phyloP scores from a whole-genome alignment of 2,113 vertebrate species.

The Saimiri boliviensis region DNA sequence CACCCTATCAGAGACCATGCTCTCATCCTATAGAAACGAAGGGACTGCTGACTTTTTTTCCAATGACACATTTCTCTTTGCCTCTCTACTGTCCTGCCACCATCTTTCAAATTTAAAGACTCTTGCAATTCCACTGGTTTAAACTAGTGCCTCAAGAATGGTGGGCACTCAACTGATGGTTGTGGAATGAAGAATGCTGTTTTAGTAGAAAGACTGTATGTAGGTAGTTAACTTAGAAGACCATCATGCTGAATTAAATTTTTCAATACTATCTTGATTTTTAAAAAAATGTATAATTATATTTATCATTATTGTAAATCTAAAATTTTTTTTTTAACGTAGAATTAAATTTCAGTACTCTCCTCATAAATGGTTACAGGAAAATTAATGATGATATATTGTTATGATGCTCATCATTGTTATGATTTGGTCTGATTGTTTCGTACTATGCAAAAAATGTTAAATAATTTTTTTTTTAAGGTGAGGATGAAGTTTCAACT shows the following conservation, averaged over 20 bases:
- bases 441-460: not conserved
- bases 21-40: rapidly evolving
- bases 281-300: not conserved
- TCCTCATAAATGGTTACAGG: not conserved
- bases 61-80: not conserved
- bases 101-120: not conserved
- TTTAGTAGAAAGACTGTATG: not conserved
- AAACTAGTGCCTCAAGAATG: not conserved
- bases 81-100: not conserved
- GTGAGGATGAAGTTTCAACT: not conserved
- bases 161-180: rapidly evolving
- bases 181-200: not conserved
- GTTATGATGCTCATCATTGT: not conserved
- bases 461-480: no score
- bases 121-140: no score
- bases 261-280: not conserved
- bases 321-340: not conserved
- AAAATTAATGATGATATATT: not conserved
- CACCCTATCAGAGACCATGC: rapidly evolving
- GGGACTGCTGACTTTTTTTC: not conserved
- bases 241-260: not conserved
- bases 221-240: not conserved
- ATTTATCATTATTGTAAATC: not conserved
- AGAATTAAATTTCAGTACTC: not conserved
- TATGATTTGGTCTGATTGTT: not conserved